Evolutionary conservation across 2,888 invertebrate species (phyloP).

Genomic region (Ligdia adustata): DNA sequence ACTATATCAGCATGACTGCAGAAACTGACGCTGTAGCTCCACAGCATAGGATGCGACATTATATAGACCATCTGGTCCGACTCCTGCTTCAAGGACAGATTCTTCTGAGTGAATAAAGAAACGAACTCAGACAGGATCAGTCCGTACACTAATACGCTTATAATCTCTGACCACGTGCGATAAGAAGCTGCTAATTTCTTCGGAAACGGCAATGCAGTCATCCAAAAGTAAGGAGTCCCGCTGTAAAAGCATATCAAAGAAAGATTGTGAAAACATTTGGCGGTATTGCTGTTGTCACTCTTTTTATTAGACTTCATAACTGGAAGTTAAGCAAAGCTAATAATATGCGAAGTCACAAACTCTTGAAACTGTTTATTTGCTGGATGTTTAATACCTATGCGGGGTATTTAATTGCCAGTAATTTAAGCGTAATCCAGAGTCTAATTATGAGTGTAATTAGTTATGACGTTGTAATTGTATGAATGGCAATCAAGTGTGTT

Average conservation of each 20-base stretch:
- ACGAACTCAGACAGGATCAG: slow-evolving; percentile 43
- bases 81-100: slow-evolving; percentile 43
- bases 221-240: slow-evolving; percentile 51
- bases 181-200: slow-evolving; percentile 18
- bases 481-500: too few species aligned
- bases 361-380: too few species aligned
- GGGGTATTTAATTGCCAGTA: too few species aligned
- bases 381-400: too few species aligned
- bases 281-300: slow-evolving; percentile 38
- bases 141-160: slow-evolving; percentile 31
- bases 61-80: slow-evolving; percentile 44
- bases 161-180: slow-evolving; percentile 29
- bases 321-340: too few species aligned
- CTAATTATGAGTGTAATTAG: too few species aligned
- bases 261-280: slow-evolving; percentile 41
- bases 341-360: too few species aligned
- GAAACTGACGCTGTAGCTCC: slow-evolving; percentile 31
- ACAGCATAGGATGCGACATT: slow-evolving; percentile 47
- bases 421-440: too few species aligned
- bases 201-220: slow-evolving; percentile 33
- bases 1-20: slow-evolving; percentile 37
- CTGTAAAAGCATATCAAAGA: slow-evolving; percentile 33
- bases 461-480: too few species aligned
- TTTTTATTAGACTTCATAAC: too few species aligned
- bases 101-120: slow-evolving; percentile 46